Evolutionary conservation across 1,140 invertebrate genomes (phyloP), one percentile per base, ranked within the genome.

Genomic region (Drosophila ercepeae): DNA sequence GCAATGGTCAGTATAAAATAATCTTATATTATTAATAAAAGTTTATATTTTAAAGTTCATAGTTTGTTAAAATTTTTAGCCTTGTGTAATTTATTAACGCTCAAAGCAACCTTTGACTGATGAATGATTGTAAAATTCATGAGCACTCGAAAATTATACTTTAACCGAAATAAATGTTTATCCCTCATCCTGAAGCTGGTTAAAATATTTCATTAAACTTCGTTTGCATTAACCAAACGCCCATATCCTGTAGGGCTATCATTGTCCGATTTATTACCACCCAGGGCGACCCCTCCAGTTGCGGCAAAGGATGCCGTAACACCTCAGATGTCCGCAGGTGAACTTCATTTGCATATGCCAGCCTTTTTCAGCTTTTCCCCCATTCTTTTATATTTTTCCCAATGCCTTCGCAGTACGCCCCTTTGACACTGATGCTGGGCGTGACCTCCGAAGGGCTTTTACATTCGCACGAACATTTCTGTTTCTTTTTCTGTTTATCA

Each of bases 231-330:
- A 67, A 67, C 61, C 64, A 67, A 51, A 71, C 68, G 68, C 68
- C 68, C 68, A 32, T 71, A 46, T 71, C 54, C 68, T 71, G 68
- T 60, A 13, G 54, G 25, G 44, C 42, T 71, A 71, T 71, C 67
- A 52, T 71, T 71, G 68, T 23, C 65, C 65, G 68, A 71, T 71
- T 71, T 71, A 71, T 71, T 71, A 67, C 39, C 54, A 72, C 48
- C 63, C 13, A 50, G 60, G 36, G 63, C 60, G 8, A 14, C 16
- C 41, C 27, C 39, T 44, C 36, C 48, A 52, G 19, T 16, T 19
- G 2, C 36, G 14, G 36, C 46, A 34, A 67, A 53, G 61, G 61
- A 49, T 13, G 42, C 23, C 14, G 14, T 6, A 61, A 72, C 69
- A 61, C 68, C 68, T 72, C 42, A 34, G 41, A 72, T 73, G 57